phyloP scores from a whole-genome alignment of 2,113 vertebrate genomes.

The Elanoides forficatus region DNA sequence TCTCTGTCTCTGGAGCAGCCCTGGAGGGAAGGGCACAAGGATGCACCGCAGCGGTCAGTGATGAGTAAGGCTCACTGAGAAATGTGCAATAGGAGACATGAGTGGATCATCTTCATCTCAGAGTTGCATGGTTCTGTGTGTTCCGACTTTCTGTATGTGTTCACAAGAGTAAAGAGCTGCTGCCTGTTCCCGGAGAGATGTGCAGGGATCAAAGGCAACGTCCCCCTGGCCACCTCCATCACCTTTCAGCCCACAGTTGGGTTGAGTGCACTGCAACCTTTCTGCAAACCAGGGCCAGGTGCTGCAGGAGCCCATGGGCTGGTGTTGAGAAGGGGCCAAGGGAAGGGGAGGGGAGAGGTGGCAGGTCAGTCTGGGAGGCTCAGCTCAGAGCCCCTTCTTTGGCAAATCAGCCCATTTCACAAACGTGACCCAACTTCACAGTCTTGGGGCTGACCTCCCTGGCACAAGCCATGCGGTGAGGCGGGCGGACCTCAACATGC shows the following conservation, averaged over 20 bases:
- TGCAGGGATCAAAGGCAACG: fast-evolving
- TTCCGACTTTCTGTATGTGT: background rate
- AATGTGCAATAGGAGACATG: background rate
- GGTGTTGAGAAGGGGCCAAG: too few species aligned
- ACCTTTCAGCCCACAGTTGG: background rate
- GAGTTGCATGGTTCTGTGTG: too few species aligned
- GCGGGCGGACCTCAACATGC: fast-evolving
- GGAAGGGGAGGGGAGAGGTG: too few species aligned
- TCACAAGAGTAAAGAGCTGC: background rate
- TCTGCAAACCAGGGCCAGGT: background rate
- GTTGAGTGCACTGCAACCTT: too few species aligned
- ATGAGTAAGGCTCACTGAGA: background rate
- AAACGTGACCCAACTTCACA: background rate
- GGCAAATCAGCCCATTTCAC: background rate
- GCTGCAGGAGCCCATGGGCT: background rate
- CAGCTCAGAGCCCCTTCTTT: fast-evolving
- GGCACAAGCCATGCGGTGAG: background rate
- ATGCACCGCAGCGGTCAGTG: fast-evolving
- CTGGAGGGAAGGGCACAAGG: background rate
- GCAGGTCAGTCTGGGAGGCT: background rate
- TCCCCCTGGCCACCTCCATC: background rate
- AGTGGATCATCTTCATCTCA: background rate
- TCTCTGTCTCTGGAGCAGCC: background rate
- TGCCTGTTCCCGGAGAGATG: fast-evolving
- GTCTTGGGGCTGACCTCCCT: background rate